Conservation (phyloP, 35 echinoderm and acorn worm species). For the Holothuria glaberrima region DNA sequence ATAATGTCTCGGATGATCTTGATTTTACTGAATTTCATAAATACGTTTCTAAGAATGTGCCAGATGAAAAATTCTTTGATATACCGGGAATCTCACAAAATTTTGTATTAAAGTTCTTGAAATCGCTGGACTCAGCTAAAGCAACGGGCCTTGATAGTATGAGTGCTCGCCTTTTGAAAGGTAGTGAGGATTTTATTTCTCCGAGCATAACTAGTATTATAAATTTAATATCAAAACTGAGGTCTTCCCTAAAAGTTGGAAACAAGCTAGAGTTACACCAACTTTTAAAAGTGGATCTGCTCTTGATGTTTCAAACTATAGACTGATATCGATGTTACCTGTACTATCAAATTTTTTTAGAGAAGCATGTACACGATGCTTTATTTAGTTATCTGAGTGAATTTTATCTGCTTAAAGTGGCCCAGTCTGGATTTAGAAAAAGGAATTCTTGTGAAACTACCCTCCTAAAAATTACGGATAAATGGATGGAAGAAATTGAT, state of each 20-base stretch:
- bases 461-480: too few relatives aligned
- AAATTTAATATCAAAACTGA: neutral
- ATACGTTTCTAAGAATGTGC: neutral
- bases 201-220: neutral
- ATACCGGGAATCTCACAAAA: neutral
- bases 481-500: too few relatives aligned
- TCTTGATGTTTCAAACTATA: too few relatives aligned
- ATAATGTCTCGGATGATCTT: neutral
- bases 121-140: neutral
- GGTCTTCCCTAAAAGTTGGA: neutral
- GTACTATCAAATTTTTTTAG: too few relatives aligned
- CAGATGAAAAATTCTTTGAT: neutral
- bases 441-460: too few relatives aligned
- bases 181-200: constrained; percentile 11
- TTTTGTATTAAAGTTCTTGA: neutral
- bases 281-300: too few relatives aligned
- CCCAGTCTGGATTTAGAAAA: too few relatives aligned
- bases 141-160: neutral
- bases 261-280: too few relatives aligned
- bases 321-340: too few relatives aligned
- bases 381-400: too few relatives aligned
- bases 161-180: neutral
- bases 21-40: neutral
- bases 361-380: too few relatives aligned
- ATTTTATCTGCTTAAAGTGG: too few relatives aligned